phyloP scores from a whole-genome alignment of 2,113 vertebrate species.

The Osmerus eperlanus region DNA sequence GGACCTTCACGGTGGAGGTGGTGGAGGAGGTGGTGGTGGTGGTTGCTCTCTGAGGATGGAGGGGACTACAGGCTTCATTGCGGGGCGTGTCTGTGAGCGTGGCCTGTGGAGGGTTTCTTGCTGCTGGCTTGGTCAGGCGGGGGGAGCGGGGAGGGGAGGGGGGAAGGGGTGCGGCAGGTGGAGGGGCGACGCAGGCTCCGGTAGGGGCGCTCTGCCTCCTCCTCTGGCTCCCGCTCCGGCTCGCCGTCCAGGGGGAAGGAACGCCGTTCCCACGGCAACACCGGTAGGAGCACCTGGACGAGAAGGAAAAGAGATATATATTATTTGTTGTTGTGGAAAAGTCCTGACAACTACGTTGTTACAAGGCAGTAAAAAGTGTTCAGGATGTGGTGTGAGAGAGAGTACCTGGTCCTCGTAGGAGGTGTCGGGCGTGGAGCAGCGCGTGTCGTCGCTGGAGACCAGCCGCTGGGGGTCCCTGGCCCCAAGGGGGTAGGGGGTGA shows the following conservation, averaged over 20 bases:
- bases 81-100: constrained; percentile 63
- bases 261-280: constrained; percentile 83
- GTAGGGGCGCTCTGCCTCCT: constrained; percentile 66
- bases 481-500: constrained; percentile 72
- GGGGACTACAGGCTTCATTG: constrained; percentile 62
- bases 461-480: constrained; percentile 74
- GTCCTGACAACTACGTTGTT: not conserved
- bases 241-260: constrained; percentile 77
- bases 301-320: not conserved
- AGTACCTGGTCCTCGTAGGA: constrained; percentile 78
- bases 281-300: constrained; percentile 56
- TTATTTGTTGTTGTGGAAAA: not conserved
- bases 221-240: constrained; percentile 74
- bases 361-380: not conserved
- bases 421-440: constrained; percentile 82
- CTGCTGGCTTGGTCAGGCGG: constrained; percentile 57
- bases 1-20: constrained; percentile 18
- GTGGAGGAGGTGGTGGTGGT: too few relatives aligned
- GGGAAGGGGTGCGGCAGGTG: constrained; percentile 73
- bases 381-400: not conserved
- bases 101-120: constrained; percentile 49
- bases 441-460: constrained; percentile 77
- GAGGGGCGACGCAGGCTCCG: constrained; percentile 78
- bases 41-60: too few relatives aligned
- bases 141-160: constrained; percentile 65